Evolutionary conservation across 2,888 invertebrate species (phyloP).

Genomic region (Platypus cylindrus): DNA sequence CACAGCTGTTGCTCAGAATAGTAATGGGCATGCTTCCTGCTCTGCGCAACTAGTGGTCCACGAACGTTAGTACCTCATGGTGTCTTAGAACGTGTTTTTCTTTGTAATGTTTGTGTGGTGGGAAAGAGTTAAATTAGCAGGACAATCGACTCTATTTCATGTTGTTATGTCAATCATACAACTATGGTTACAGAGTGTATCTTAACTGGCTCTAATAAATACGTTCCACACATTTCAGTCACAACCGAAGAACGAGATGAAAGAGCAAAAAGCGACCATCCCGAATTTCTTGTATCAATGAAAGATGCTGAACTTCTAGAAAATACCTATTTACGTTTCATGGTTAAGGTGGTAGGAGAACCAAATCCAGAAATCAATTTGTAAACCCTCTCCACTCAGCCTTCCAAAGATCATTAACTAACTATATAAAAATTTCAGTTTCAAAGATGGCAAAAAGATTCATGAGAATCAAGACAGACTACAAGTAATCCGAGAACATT

Average conservation of each 20-base stretch:
- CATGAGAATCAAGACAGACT: conserved; percentile 52
- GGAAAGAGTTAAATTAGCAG: no score
- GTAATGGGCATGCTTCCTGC: conserved; percentile 66
- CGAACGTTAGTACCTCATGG: conserved; percentile 64
- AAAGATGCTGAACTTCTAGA: conserved; percentile 80
- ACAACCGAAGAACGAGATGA: conserved; percentile 57
- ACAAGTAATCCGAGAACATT: conserved; percentile 58
- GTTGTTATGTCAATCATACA: no score
- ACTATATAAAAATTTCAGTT: conserved; percentile 45
- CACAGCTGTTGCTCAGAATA: conserved; percentile 75
- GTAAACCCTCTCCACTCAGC: no score
- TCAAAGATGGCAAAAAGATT: conserved; percentile 67
- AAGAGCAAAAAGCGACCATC: conserved; percentile 58
- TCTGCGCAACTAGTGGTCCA: conserved; percentile 80
- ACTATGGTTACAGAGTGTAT: no score
- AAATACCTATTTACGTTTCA: conserved; percentile 75
- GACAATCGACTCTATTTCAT: no score
- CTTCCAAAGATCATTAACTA: no score
- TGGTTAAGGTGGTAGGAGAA: conserved; percentile 78
- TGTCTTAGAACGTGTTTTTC: no score
- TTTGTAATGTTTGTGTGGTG: no score
- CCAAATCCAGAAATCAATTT: conserved; percentile 84
- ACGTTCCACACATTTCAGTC: conserved; percentile 42
- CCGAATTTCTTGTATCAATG: conserved; percentile 72
- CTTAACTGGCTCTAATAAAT: no score